phyloP scores from a whole-genome alignment of 2,797 vertebrate species.

The Acestrorhynchus altus region DNA sequence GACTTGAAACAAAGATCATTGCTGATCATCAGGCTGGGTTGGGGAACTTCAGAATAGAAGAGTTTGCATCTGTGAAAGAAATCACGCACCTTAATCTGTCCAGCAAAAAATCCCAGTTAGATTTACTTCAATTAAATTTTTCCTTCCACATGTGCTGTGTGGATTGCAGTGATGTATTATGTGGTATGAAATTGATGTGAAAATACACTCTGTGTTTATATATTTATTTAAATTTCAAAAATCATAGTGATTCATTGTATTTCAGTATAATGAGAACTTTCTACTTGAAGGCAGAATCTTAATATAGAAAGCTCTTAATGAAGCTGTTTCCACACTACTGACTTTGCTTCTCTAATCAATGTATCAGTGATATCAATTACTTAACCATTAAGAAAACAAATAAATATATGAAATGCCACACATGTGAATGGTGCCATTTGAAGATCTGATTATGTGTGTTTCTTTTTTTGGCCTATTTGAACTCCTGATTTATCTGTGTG shows the following conservation, averaged over 20 bases:
- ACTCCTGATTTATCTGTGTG: constrained; percentile 2
- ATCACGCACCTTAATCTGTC: neutral
- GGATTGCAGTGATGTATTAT: neutral
- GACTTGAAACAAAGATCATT: neutral
- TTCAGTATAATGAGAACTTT: neutral
- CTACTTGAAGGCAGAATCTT: neutral
- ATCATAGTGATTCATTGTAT: neutral
- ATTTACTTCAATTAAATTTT: constrained; percentile 3
- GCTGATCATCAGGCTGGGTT: neutral
- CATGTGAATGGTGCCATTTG: neutral
- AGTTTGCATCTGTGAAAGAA: neutral
- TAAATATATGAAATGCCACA: neutral
- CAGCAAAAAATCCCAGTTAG: neutral
- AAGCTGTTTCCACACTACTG: neutral
- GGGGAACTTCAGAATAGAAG: neutral
- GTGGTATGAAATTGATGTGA: neutral
- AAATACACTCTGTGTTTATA: neutral
- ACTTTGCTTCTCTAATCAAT: neutral
- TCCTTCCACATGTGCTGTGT: neutral
- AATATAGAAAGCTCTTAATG: neutral
- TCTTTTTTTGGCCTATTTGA: neutral
- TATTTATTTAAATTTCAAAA: neutral
- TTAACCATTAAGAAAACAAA: neutral
- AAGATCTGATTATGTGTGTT: neutral
- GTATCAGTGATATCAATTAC: constrained; percentile 8